Percentiles rank a stretch among this genome's conserved stretches.
These are phyloP conservation scores for Pseudococcus jackbeardsleyi DNA, from an alignment of 2,888 invertebrate genomes.

Conservation along the genomic window DNA sequence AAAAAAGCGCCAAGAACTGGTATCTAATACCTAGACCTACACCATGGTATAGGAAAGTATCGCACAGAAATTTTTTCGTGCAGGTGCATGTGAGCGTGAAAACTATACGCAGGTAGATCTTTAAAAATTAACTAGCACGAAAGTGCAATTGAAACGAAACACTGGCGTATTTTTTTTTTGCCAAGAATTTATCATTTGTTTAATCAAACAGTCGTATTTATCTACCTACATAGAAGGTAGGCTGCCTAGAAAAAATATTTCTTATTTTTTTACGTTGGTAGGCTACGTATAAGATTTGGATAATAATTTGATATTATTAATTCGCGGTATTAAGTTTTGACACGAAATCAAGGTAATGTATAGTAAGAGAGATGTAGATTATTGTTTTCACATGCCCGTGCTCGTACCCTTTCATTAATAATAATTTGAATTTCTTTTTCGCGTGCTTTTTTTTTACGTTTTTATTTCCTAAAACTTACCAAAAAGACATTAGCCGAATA, in stretches of 20 bases:
- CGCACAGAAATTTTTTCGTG: slow-evolving; percentile 13
- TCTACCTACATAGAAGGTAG: background rate
- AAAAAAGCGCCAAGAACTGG: background rate
- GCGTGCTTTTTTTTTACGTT: slow-evolving; percentile 42
- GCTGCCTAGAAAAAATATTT: background rate
- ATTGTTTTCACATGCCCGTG: background rate
- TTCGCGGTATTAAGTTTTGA: slow-evolving; percentile 51
- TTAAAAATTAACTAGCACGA: slow-evolving; percentile 18
- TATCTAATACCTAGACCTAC: background rate
- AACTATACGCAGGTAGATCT: slow-evolving; percentile 22
- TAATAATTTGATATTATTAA: slow-evolving; percentile 39
- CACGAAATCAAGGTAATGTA: slow-evolving; percentile 42
- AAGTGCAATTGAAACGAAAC: slow-evolving; percentile 34
- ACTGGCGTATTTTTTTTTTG: background rate
- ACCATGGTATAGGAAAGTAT: background rate
- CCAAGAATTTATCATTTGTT: background rate
- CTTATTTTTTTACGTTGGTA: background rate
- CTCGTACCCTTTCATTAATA: slow-evolving; percentile 46
- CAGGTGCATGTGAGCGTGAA: background rate
- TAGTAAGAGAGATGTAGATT: slow-evolving; percentile 48
- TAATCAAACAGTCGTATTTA: background rate
- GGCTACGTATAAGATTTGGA: background rate
- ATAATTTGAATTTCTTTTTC: slow-evolving; percentile 51
- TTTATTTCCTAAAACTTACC: slow-evolving; percentile 12
- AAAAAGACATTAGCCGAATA: slow-evolving; percentile 38